These are phyloP conservation scores for Microctonus brassicae DNA, from an alignment of 2,888 invertebrate genomes.

Conservation along the genomic window DNA sequence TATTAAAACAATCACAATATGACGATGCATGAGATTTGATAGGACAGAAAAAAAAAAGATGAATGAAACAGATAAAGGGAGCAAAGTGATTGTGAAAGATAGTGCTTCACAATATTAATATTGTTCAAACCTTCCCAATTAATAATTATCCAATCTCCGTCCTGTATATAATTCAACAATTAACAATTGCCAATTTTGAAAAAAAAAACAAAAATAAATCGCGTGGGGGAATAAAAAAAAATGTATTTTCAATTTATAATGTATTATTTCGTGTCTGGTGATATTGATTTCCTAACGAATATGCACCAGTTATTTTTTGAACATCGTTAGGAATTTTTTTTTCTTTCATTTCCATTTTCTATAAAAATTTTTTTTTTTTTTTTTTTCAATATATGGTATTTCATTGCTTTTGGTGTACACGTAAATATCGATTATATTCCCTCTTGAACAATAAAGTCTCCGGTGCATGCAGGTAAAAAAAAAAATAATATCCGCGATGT, in stretches of 20 bases:
- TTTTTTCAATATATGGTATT: background rate
- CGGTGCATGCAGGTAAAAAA: slow-evolving; percentile 34
- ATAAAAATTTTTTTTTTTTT: background rate
- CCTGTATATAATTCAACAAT: background rate
- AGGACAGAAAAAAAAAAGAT: background rate
- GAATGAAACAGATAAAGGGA: background rate
- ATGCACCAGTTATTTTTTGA: background rate
- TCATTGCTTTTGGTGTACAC: background rate
- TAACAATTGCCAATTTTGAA: background rate
- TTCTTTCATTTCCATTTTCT: background rate
- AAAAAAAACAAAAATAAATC: background rate
- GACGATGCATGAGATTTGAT: background rate
- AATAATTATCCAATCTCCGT: slow-evolving; percentile 17
- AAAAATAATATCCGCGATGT: slow-evolving; percentile 30
- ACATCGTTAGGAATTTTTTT: background rate
- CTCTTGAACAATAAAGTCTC: slow-evolving; percentile 1
- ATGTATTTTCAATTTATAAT: background rate
- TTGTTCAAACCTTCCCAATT: background rate
- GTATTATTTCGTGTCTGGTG: background rate
- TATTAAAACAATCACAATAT: background rate
- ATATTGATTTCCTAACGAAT: background rate
- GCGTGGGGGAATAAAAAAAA: background rate
- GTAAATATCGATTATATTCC: background rate
- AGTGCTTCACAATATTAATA: background rate
- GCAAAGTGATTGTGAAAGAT: too few relatives aligned